Evolutionary conservation across 1,140 invertebrate species (phyloP), one percentile per base, ranked within the genome.

Genomic region (Diachasma alloeum): DNA sequence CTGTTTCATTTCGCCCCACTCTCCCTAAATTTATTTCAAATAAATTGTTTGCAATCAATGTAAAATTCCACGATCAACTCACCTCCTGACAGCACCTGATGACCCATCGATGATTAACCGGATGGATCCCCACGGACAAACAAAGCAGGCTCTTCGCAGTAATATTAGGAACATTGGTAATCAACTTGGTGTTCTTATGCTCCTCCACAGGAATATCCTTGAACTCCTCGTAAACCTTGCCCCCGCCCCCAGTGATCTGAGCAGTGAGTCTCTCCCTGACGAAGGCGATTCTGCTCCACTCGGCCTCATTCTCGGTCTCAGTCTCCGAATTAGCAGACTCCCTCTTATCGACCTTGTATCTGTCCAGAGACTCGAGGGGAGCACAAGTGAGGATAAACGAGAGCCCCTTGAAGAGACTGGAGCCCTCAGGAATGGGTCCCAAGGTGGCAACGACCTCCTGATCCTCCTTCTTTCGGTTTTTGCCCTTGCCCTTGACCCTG

Each of bases 71-170:
- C n/a, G n/a, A n/a, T n/a, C n/a, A n/a, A n/a, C n/a, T n/a, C n/a
- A n/a, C n/a, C n/a, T 88, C 79, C 44, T 81, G 78, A 80, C 92
- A 93, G 74, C 88, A 90, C 36, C 86, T 81, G 19, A 92, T 91
- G 44, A 93, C 88, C 92, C 92, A 93, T n/a, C 87, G 88, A 79
- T 93, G 91, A 77, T 88, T 90, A 11, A 91, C 81, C 0, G 89
- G 75, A 6, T 73, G 77, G 3, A 93, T 91, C 19, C 91, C 90
- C 3, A 90, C 90, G 0, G 91, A 91, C 2, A 93, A 79, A 75
- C 92, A 92, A 36, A 91, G 87, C 39, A 93, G 87, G 78, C 90
- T 91, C 74, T 92, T 93, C 0, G 90, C 90, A 1, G 92, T 92
- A n/a, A 89, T 85, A 73, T 91, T 92, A 0, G 92, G 92, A 39